Conservation (phyloP, 2,888 invertebrate species). For the Danaus chrysippus region DNA sequence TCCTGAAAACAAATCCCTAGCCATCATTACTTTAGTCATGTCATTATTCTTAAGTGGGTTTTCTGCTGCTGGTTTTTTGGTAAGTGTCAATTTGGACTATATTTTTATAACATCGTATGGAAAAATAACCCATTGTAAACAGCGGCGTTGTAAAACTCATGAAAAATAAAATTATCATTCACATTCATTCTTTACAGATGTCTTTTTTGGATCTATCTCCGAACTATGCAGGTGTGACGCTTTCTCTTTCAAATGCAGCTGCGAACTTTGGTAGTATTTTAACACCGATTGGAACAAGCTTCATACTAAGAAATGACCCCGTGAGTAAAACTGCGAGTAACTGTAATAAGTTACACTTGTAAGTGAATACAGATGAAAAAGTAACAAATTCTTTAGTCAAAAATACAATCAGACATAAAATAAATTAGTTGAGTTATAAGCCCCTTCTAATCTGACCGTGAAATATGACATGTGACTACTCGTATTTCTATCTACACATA, state of each 20-base stretch:
- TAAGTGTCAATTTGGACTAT: slow-evolving; percentile 37
- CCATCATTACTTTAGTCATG: slow-evolving; percentile 79
- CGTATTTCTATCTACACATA: too few species aligned
- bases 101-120: not conserved
- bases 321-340: slow-evolving; percentile 36
- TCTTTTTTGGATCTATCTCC: slow-evolving; percentile 91
- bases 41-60: slow-evolving; percentile 83
- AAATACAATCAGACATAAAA: too few species aligned
- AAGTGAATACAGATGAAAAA: not conserved
- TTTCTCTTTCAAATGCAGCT: slow-evolving; percentile 88
- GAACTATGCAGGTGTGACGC: slow-evolving; percentile 87
- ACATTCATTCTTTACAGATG: slow-evolving; percentile 67
- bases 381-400: not conserved
- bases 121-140: not conserved
- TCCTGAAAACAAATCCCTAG: slow-evolving; percentile 57
- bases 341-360: not conserved
- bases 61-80: slow-evolving; percentile 84
- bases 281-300: slow-evolving; percentile 84
- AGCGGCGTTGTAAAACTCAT: too few species aligned
- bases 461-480: too few species aligned
- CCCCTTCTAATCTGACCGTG: too few species aligned
- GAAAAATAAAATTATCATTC: too few species aligned
- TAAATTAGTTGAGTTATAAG: too few species aligned
- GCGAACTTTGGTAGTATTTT: slow-evolving; percentile 85
- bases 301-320: slow-evolving; percentile 81